Percentiles rank a stretch among this genome's conserved stretches.
phyloP scores from a whole-genome alignment of 2,888 invertebrate genomes.

The Smittia sp. region DNA sequence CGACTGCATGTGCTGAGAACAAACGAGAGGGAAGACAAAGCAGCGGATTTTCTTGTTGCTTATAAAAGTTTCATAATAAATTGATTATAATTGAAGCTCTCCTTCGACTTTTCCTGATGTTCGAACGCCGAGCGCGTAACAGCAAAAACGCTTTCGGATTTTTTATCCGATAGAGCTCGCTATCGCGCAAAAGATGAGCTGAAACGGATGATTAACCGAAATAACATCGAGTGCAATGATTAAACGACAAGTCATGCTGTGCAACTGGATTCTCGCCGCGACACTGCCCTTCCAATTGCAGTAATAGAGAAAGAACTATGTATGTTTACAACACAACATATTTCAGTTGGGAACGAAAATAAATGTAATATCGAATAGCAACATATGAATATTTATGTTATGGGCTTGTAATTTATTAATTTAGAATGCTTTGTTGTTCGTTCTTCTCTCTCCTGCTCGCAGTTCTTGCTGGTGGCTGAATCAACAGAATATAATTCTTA shows the following conservation, averaged over 20 bases:
- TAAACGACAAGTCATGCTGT: constrained; percentile 12
- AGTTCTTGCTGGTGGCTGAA: neutral
- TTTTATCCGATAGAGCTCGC: constrained; percentile 15
- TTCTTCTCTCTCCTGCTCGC: neutral
- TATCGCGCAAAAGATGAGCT: neutral
- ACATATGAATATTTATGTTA: constrained; percentile 26
- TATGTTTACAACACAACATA: constrained; percentile 12
- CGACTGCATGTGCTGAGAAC: neutral
- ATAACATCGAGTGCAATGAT: neutral
- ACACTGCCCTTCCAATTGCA: neutral
- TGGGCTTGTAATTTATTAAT: constrained; percentile 34
- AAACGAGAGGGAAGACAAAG: neutral
- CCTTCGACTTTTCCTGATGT: neutral
- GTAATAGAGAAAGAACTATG: neutral
- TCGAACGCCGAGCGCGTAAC: neutral
- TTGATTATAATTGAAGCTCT: constrained; percentile 29
- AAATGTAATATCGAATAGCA: constrained; percentile 3
- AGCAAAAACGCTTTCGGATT: neutral
- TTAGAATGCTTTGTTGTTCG: constrained; percentile 19
- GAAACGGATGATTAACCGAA: neutral
- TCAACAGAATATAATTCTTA: constrained; percentile 30
- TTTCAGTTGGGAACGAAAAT: constrained; percentile 2
- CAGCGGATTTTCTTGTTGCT: neutral
- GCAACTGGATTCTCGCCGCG: neutral
- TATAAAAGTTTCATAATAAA: constrained; percentile 23